Evolutionary conservation across 1,140 invertebrate genomes (phyloP).

Genomic region (Cydia splendana): DNA sequence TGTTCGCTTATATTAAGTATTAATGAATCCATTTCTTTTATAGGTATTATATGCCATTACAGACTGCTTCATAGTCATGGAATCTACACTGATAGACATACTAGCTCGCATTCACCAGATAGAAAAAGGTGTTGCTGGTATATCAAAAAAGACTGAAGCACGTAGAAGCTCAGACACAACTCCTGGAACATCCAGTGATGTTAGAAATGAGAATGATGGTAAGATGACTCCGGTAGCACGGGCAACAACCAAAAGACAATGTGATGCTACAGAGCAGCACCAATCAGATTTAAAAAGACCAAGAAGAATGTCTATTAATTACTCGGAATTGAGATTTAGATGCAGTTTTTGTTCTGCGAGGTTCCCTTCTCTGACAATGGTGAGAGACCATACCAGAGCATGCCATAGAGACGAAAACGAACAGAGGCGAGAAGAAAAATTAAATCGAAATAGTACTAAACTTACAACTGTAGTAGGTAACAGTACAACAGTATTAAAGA

Average conservation of each 20-base stretch:
- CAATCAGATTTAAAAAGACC: background rate
- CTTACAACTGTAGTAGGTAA: background rate
- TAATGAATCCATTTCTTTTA: background rate
- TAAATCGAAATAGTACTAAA: background rate
- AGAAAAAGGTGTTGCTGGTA: too few relatives aligned
- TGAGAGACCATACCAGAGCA: conserved; percentile 6
- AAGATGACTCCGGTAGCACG: too few relatives aligned
- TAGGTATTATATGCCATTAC: background rate
- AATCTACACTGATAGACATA: too few relatives aligned
- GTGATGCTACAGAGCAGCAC: background rate
- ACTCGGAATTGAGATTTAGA: background rate
- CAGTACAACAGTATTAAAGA: background rate
- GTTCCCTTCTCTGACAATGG: background rate
- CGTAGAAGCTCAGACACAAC: too few relatives aligned
- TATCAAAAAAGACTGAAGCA: too few relatives aligned
- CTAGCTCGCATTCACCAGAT: too few relatives aligned
- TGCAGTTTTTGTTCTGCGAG: background rate
- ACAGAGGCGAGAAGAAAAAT: background rate
- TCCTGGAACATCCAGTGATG: too few relatives aligned
- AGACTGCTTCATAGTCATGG: background rate
- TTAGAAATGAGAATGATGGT: too few relatives aligned
- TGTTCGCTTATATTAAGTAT: background rate
- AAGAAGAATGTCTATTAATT: background rate
- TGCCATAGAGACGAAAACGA: background rate
- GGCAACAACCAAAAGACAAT: too few relatives aligned